Base-by-base conservation (phyloP, 2,797 vertebrate genomes). In the Channa striata region DNA sequence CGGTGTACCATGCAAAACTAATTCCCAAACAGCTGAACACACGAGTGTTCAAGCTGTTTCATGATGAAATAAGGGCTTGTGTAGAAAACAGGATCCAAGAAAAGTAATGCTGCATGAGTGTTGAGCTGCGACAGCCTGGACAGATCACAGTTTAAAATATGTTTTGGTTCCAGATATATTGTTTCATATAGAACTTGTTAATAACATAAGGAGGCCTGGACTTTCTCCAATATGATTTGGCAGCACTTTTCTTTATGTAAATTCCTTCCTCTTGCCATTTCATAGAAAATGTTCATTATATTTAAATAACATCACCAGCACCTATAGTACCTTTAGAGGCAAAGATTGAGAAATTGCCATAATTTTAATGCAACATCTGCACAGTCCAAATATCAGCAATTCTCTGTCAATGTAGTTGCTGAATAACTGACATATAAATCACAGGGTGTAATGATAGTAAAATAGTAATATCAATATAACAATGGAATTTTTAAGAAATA, bases 21-120 rank as follows among this genome's bases (percentile, higher is more conserved):
- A 52, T 54, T 65, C 59, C 16, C 33, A 39, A 44, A 68, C 60
- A 64, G 56, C 58, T 61, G 21, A 46, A 58, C 8, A 58, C 8
- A 63, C 39, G 34, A 59, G 44, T 23, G 17, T 40, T 58, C 9
- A 49, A 61, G 43, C 43, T 50, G 37, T 49, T 73, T 23, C 5
- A 59, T 21, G 57, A 34, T 50, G 40, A 68, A 69, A 62, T 20
- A 58, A 13, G 14, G 19, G 50, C 23, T 42, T 43, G 19, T 49
- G 16, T 1, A 59, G 16, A 68, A 72, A 74, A 75, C 44, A 66
- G 20, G 23, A 80, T 64, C 20, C n/a, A 54, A 8, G 19, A 66
- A 17, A 51, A 16, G 21, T 20, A 33, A 47, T 20, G 14, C 7
- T 53, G 13, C 47, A 25, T 19, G 47, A 47, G 20, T 33, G 7